A percentile compares a stretch with the other conserved stretches of the same genome.
Evolutionary conservation across 2,888 invertebrate species (phyloP).

Genomic region (Rotaria magnacalcarata): DNA sequence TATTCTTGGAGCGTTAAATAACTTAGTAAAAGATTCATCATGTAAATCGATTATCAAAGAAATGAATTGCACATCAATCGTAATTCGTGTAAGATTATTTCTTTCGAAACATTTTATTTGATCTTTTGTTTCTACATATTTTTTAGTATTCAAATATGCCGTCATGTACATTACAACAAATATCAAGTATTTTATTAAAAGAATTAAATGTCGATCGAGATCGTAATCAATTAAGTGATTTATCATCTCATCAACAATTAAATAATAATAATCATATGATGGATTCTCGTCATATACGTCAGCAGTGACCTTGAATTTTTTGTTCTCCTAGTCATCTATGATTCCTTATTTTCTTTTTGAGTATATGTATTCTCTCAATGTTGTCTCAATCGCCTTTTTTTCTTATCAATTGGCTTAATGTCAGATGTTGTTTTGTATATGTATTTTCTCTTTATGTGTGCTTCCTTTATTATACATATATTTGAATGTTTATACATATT

Average conservation of each 20-base stretch:
- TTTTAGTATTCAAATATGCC: constrained; percentile 3
- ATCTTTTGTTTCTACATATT: background rate
- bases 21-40: background rate
- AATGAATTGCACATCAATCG: background rate
- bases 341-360: background rate
- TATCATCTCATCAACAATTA: background rate
- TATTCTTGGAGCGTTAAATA: constrained; percentile 17
- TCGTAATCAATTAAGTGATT: background rate
- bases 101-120: no score
- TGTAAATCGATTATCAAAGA: constrained; percentile 17
- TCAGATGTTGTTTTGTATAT: constrained; percentile 25
- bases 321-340: background rate
- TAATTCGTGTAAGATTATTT: constrained; percentile 3
- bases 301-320: background rate
- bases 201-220: constrained; percentile 15
- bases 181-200: background rate
- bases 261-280: background rate
- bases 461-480: background rate
- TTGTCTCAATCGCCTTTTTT: background rate
- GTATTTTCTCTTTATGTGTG: constrained; percentile 16
- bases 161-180: background rate
- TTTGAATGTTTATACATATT: background rate
- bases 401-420: background rate
- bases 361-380: background rate
- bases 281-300: constrained; percentile 16